A percentile compares a stretch with the other conserved stretches of the same genome.
phyloP scores from a whole-genome alignment of 23 tunicate genomes.

The Aplidium turbinatum region DNA sequence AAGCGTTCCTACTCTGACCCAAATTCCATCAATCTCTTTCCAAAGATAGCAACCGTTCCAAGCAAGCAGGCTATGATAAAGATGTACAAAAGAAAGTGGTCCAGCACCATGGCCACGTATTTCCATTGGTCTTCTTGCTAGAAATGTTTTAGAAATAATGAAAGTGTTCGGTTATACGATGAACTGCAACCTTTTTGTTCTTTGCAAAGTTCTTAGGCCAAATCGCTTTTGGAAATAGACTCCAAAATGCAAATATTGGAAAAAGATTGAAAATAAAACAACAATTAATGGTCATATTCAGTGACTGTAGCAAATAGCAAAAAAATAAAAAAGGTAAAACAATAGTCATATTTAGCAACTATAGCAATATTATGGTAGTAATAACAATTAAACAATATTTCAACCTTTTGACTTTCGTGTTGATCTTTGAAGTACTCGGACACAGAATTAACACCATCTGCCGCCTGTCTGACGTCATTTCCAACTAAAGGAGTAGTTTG shows the following conservation, averaged over 20 bases:
- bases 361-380: not conserved
- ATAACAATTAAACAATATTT: not conserved
- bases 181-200: too few relatives aligned
- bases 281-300: too few relatives aligned
- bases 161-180: not conserved
- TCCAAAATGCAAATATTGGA: too few relatives aligned
- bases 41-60: conserved; percentile 85
- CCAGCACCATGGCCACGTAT: conserved; percentile 96
- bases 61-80: conserved; percentile 80
- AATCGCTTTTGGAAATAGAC: too few relatives aligned
- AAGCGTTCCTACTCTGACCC: conserved; percentile 52
- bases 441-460: conserved; percentile 83
- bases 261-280: too few relatives aligned
- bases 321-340: not conserved
- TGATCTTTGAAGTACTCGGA: conserved; percentile 86
- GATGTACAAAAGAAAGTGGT: conserved; percentile 89
- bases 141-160: not conserved
- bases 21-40: conserved; percentile 60
- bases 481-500: conserved; percentile 45
- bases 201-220: too few relatives aligned
- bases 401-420: conserved; percentile 85
- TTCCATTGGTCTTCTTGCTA: conserved; percentile 98
- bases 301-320: too few relatives aligned
- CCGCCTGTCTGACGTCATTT: conserved; percentile 70
- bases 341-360: too few relatives aligned